Conservation (phyloP, 2,888 invertebrate species). For the Lycaena phlaeas region DNA sequence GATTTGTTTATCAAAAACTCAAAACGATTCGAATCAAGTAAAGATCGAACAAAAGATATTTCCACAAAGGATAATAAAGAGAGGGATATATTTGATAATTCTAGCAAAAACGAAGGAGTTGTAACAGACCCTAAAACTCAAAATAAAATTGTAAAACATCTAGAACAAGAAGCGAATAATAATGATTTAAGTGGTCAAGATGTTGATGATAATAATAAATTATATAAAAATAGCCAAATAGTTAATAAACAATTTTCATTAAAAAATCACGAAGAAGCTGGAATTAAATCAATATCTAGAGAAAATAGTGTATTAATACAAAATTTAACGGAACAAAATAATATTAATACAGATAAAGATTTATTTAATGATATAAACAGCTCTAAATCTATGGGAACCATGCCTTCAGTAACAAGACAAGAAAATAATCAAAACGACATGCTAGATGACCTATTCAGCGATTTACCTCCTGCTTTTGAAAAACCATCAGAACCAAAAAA, state of each 20-base stretch:
- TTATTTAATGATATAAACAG: too few relatives aligned
- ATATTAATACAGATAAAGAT: too few relatives aligned
- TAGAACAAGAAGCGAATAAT: constrained; percentile 5
- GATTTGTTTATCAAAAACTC: constrained; percentile 17
- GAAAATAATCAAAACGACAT: constrained; percentile 5
- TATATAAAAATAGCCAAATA: background rate
- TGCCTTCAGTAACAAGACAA: background rate
- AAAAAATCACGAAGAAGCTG: too few relatives aligned
- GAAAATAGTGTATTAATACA: too few relatives aligned
- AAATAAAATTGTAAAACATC: constrained; percentile 4
- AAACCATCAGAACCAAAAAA: constrained; percentile 52
- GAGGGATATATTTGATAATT: background rate
- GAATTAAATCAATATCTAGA: too few relatives aligned
- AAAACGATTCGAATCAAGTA: background rate
- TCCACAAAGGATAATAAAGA: constrained; percentile 11
- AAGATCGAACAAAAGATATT: constrained; percentile 5
- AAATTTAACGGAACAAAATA: too few relatives aligned
- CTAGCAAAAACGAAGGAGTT: background rate
- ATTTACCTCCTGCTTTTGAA: constrained; percentile 52
- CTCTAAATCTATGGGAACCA: too few relatives aligned
- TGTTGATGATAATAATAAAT: background rate
- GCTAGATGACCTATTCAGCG: constrained; percentile 33
- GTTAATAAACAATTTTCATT: too few relatives aligned
- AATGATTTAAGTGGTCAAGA: background rate
- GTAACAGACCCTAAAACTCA: background rate